Percentiles rank a stretch among this genome's conserved stretches.
Conservation (phyloP, 2,888 invertebrate species). For the Taenaris catops region DNA sequence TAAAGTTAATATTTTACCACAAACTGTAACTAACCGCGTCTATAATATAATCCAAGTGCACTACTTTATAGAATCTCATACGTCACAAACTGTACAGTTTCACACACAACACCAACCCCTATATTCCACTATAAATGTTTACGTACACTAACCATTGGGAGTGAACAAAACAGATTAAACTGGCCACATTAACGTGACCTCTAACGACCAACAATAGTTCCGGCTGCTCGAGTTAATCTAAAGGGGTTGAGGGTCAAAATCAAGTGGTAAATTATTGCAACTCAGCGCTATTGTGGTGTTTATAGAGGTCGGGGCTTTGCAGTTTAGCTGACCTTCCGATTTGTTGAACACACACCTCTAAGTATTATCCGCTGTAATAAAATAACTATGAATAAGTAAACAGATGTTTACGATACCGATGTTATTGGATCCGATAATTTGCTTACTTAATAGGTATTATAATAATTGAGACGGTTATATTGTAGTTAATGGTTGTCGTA, state of each 20-base stretch:
- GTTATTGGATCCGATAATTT: not conserved
- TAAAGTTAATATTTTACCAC: too few species aligned
- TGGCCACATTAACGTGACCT: constrained; percentile 19
- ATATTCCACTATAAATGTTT: constrained; percentile 18
- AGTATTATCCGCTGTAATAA: constrained; percentile 33
- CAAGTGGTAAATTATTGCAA: constrained; percentile 35
- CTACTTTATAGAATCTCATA: too few species aligned
- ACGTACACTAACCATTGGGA: constrained; percentile 17
- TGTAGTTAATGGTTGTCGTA: constrained; percentile 1
- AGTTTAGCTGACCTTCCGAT: constrained; percentile 55
- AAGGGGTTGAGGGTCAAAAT: constrained; percentile 22
- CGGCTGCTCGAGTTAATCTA: constrained; percentile 9
- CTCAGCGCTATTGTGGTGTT: constrained; percentile 43
- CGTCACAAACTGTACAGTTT: not conserved
- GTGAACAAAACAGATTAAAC: constrained; percentile 25
- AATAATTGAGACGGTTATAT: not conserved
- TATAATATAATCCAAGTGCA: too few species aligned
- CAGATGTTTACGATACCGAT: constrained; percentile 1
- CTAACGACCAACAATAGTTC: constrained; percentile 15
- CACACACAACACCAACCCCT: not conserved
- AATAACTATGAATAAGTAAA: constrained; percentile 24
- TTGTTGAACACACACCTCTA: constrained; percentile 42
- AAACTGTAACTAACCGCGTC: too few species aligned
- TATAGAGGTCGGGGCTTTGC: constrained; percentile 43
- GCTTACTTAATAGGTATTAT: not conserved